Conservation (phyloP, 2,797 vertebrate genomes). For the Takifugu ocellatus region DNA sequence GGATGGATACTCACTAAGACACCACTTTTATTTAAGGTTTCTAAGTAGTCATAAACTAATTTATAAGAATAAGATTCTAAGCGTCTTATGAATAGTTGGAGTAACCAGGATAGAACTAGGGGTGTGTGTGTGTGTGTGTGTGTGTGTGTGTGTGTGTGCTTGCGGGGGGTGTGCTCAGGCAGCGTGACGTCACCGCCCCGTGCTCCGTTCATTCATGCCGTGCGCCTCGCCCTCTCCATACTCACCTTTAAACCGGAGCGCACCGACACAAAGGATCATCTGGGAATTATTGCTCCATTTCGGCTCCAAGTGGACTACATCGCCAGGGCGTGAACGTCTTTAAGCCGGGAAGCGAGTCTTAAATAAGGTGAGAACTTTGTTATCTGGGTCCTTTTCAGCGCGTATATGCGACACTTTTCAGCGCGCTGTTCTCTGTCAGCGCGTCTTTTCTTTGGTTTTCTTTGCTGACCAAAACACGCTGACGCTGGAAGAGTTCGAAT, state of each 20-base stretch:
- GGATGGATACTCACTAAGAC: too few species aligned
- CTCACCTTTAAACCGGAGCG: neutral
- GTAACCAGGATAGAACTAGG: neutral
- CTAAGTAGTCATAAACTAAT: too few species aligned
- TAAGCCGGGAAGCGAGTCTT: neutral
- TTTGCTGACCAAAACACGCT: too few species aligned
- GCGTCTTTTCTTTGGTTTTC: neutral
- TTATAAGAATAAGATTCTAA: too few species aligned
- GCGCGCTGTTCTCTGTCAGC: neutral
- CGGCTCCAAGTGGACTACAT: neutral
- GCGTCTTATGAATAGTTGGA: too few species aligned
- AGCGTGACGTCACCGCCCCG: constrained; percentile 42
- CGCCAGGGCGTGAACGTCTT: neutral
- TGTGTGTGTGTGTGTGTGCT: constrained; percentile 30
- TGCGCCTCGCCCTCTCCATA: neutral
- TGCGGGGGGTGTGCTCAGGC: neutral
- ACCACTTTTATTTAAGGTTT: too few species aligned
- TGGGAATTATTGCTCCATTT: neutral
- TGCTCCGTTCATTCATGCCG: constrained; percentile 16
- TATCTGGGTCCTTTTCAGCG: neutral
- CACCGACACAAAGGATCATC: neutral
- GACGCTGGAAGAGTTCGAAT: too few species aligned
- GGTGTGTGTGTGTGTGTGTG: constrained; percentile 32
- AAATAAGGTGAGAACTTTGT: constrained; percentile 21
- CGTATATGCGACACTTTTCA: neutral